Evolutionary conservation across 2,113 vertebrate genomes (phyloP).

Genomic region (Camelus bactrianus): DNA sequence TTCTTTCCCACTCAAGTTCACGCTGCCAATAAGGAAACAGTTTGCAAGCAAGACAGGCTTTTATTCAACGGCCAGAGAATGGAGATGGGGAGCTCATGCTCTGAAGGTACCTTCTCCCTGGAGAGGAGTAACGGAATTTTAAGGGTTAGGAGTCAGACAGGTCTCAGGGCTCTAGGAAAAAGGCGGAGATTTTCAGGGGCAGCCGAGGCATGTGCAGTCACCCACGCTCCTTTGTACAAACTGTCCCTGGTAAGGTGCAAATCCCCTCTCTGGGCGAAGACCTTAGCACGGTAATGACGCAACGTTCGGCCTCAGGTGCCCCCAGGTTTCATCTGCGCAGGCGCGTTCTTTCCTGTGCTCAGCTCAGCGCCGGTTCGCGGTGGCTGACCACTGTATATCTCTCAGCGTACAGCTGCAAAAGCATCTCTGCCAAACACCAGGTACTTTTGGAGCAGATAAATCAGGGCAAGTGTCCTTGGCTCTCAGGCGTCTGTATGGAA

Average conservation of each 20-base stretch:
- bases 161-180: not conserved
- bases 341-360: not conserved
- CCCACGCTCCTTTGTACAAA: not conserved
- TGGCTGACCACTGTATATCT: not conserved
- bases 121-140: not conserved
- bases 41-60: not conserved
- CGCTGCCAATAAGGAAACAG: not conserved
- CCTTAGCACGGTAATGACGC: not conserved
- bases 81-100: no score
- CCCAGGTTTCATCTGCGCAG: not conserved
- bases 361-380: not conserved
- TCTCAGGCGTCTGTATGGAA: not conserved
- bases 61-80: not conserved
- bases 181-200: not conserved
- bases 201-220: not conserved
- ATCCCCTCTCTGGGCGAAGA: not conserved
- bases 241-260: not conserved
- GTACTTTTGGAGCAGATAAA: not conserved
- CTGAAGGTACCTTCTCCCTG: not conserved
- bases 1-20: not conserved
- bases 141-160: not conserved
- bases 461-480: not conserved
- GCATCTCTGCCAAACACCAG: not conserved
- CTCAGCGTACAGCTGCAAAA: not conserved
- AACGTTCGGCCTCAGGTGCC: not conserved